phyloP scores from a whole-genome alignment of 2,797 vertebrate genomes.

The Characodon lateralis region DNA sequence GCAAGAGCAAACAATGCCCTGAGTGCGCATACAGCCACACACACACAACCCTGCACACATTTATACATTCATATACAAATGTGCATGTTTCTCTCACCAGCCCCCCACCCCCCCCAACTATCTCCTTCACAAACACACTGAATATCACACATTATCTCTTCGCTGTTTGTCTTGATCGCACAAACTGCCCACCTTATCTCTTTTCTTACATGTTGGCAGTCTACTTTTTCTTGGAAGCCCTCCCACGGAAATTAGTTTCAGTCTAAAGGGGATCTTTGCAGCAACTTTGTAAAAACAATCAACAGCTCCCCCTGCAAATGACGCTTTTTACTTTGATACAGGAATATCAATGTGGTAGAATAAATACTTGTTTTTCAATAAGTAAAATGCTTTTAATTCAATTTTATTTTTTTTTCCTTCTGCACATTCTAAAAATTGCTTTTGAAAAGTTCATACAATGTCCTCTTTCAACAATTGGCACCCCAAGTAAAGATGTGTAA shows the following conservation, averaged over 20 bases:
- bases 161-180: constrained; percentile 6
- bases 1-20: constrained; percentile 51
- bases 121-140: constrained; percentile 43
- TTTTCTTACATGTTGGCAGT: constrained; percentile 13
- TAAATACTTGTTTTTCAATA: neutral
- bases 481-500: neutral
- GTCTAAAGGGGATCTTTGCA: constrained; percentile 14
- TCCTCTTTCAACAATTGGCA: neutral
- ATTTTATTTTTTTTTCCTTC: too few species aligned
- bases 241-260: constrained; percentile 4
- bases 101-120: neutral
- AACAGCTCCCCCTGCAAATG: too few species aligned
- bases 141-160: constrained; percentile 33
- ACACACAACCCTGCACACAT: neutral
- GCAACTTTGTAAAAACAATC: neutral
- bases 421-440: too few species aligned
- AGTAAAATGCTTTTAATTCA: neutral
- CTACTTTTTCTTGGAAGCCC: constrained; percentile 6
- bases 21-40: neutral
- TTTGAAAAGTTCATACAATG: neutral
- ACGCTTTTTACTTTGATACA: neutral
- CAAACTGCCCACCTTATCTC: constrained; percentile 9
- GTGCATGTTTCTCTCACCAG: constrained; percentile 40
- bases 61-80: constrained; percentile 33
- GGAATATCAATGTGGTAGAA: neutral